These are phyloP conservation scores for Holacanthella duospinosa DNA, from an alignment of 2,888 invertebrate genomes.

Conservation along the genomic window DNA sequence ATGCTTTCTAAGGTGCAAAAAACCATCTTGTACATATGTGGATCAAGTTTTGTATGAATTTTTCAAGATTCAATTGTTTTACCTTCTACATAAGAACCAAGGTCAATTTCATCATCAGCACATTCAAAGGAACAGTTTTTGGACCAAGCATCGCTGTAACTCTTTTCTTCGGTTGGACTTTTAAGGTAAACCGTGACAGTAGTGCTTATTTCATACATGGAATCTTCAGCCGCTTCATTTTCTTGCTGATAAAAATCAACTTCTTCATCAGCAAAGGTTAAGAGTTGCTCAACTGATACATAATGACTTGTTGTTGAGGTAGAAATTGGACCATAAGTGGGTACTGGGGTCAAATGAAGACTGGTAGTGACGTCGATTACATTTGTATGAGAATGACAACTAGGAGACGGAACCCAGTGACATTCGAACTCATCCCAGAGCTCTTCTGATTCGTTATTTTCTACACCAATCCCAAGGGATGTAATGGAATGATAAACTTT, in stretches of 20 bases:
- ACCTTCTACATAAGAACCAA: too few relatives aligned
- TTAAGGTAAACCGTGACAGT: neutral
- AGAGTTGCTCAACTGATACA: neutral
- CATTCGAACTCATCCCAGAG: constrained; percentile 4
- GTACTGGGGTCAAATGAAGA: constrained; percentile 21
- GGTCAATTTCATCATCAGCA: too few relatives aligned
- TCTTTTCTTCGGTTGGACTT: neutral
- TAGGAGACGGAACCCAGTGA: constrained; percentile 24
- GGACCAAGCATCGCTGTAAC: too few relatives aligned
- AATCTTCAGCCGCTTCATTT: neutral
- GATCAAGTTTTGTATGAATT: too few relatives aligned
- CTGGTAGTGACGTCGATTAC: constrained; percentile 23
- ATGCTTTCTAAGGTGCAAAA: too few relatives aligned
- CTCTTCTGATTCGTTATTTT: neutral
- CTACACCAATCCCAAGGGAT: constrained; percentile 10
- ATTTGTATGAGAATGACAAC: constrained; percentile 25
- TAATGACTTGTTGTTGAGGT: neutral
- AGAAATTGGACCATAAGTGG: constrained; percentile 24
- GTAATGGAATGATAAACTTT: neutral
- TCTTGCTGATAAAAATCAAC: too few relatives aligned
- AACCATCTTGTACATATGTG: too few relatives aligned
- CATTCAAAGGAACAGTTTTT: too few relatives aligned
- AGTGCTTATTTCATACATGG: neutral
- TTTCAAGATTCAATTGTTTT: too few relatives aligned
- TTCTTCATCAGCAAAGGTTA: neutral